phyloP scores from a whole-genome alignment of 2,888 invertebrate species.

The Diarsia mendica region DNA sequence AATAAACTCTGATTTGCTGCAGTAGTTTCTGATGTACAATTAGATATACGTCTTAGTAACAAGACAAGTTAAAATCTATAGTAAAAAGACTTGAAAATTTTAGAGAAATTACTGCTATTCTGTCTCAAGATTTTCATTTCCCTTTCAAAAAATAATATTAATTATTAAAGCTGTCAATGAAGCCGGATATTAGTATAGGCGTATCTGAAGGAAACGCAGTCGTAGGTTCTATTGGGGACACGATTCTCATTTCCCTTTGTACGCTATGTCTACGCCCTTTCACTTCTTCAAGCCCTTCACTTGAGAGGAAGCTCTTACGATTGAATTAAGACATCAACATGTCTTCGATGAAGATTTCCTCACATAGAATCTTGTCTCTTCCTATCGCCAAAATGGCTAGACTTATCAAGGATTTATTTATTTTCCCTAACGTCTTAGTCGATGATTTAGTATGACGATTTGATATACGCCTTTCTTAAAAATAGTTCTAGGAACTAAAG shows the following conservation, averaged over 20 bases:
- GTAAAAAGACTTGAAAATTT: neutral
- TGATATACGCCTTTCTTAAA: neutral
- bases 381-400: neutral
- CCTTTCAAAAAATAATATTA: slow-evolving; percentile 6
- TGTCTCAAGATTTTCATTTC: slow-evolving; percentile 4
- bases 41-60: too few species aligned
- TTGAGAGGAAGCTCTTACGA: slow-evolving; percentile 12
- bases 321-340: slow-evolving; percentile 7
- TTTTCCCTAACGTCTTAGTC: neutral
- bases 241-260: slow-evolving; percentile 35
- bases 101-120: neutral
- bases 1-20: slow-evolving; percentile 2
- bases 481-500: neutral
- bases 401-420: neutral
- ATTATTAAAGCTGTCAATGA: slow-evolving; percentile 4
- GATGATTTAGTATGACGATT: neutral
- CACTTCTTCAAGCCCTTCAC: slow-evolving; percentile 19
- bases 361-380: neutral
- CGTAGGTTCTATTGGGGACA: slow-evolving; percentile 22
- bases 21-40: neutral
- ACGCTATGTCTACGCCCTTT: slow-evolving; percentile 13
- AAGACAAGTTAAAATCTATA: neutral
- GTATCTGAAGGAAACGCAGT: slow-evolving; percentile 31
- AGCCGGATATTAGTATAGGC: slow-evolving; percentile 46
- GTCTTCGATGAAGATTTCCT: neutral